Base-by-base conservation (phyloP, 2,888 invertebrate genomes). In the Scaptomyza parva region DNA sequence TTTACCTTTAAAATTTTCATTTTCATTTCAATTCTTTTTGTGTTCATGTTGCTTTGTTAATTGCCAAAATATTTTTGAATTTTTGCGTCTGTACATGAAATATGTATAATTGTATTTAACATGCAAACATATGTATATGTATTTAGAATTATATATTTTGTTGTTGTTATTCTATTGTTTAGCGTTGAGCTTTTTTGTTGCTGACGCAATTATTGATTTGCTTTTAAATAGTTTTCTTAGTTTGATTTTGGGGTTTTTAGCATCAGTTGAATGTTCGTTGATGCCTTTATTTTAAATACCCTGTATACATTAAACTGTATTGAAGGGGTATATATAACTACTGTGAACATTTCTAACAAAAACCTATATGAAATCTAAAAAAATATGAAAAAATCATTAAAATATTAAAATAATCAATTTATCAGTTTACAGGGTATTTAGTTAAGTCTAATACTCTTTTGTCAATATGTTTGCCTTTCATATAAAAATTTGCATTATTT, bases 1-100 rank as follows among this genome's bases (percentile, higher is more conserved):
- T 86, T 83, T 83, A 88, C 82, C 88, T 88, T 88, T 83, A 74
- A 76, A 86, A 87, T 74, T n/a, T n/a, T 77, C 59, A 74, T 84
- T 74, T 80, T 64, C 53, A 12, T 69, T 78, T 78, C 35, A 44
- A 61, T 50, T 67, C 62, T 76, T n/a, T n/a, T n/a, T n/a, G n/a
- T n/a, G n/a, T n/a, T 76, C 44, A 52, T 64, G 76, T 80, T 74
- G 14, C 18, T 57, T 62, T 78, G 68, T 84, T 76, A 86, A 86
- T 80, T 80, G 64, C 70, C 59, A 71, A 75, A 17, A 86, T 80
- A 86, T 81, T 84, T 78, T n/a, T 75, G 82, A 61, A 68, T 59
- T 70, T 70, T 53, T 47, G 44, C 60, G 58, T 65, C 55, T 50
- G 63, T 57, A 67, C 73, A 86, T 82, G 76, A 79, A 54, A 76